Conservation (phyloP, 35 echinoderm and acorn worm species). For the Holothuria glaberrima region DNA sequence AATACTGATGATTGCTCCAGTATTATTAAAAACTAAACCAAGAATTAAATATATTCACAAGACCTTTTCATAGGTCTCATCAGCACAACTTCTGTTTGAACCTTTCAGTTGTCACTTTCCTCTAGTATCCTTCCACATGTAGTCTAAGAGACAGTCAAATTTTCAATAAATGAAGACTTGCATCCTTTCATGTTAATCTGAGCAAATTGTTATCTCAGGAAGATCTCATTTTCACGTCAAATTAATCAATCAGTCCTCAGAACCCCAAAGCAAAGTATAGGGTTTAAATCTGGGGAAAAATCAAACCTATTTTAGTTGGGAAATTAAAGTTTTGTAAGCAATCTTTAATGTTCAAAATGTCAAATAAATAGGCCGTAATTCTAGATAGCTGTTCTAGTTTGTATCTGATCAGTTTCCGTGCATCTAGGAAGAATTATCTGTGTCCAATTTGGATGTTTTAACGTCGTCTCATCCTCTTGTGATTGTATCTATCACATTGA, state of each 20-base stretch:
- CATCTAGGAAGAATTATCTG: conserved; percentile 48
- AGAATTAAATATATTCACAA: too few species aligned
- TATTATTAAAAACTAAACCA: too few species aligned
- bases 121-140: too few species aligned
- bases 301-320: conserved; percentile 50
- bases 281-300: conserved; percentile 54
- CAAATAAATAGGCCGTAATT: conserved; percentile 63
- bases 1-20: too few species aligned
- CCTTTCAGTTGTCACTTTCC: too few species aligned
- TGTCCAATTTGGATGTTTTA: conserved; percentile 58
- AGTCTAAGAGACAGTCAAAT: background rate
- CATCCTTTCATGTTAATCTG: conserved; percentile 14
- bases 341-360: conserved; percentile 64
- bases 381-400: conserved; percentile 61
- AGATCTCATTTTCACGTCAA: conserved; percentile 59
- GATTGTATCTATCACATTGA: conserved; percentile 64
- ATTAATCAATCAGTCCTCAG: conserved; percentile 57
- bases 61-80: too few species aligned
- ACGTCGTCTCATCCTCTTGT: conserved; percentile 44
- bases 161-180: conserved; percentile 21
- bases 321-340: conserved; percentile 67
- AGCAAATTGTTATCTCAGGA: conserved; percentile 48
- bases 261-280: conserved; percentile 53
- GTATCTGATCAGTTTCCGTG: conserved; percentile 53
- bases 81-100: too few species aligned